Percentiles rank a stretch among this genome's conserved stretches.
These are phyloP conservation scores for Bos javanicus DNA, from an alignment of 2,113 vertebrate genomes.

Conservation along the genomic window DNA sequence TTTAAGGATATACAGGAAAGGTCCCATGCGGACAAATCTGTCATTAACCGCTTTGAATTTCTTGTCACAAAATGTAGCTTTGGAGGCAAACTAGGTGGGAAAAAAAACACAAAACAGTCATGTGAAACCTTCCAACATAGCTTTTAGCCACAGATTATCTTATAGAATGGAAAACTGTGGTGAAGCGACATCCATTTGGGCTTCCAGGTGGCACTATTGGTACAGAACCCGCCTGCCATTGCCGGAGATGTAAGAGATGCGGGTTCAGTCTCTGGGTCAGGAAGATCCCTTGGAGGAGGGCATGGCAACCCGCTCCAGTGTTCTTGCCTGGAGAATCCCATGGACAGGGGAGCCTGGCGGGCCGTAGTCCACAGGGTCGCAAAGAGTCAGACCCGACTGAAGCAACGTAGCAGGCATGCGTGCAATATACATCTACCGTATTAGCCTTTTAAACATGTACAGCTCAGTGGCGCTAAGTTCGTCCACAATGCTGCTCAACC, in stretches of 20 bases:
- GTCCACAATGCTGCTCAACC: background rate
- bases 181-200: background rate
- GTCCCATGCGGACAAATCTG: background rate
- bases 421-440: background rate
- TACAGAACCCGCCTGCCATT: background rate
- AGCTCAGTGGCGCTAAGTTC: background rate
- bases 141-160: background rate
- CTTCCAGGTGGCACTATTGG: background rate
- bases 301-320: background rate
- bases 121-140: background rate
- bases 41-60: background rate
- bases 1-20: background rate
- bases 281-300: background rate
- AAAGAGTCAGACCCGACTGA: background rate
- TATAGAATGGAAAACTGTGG: background rate
- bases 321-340: background rate
- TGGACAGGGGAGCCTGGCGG: background rate
- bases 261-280: background rate
- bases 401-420: accelerated
- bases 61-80: background rate
- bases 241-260: accelerated
- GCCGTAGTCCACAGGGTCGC: background rate
- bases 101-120: background rate
- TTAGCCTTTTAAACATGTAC: background rate
- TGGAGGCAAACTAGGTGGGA: background rate